Base-by-base conservation (phyloP, 2,888 invertebrate species). In the Drosophila nigritarsus region DNA sequence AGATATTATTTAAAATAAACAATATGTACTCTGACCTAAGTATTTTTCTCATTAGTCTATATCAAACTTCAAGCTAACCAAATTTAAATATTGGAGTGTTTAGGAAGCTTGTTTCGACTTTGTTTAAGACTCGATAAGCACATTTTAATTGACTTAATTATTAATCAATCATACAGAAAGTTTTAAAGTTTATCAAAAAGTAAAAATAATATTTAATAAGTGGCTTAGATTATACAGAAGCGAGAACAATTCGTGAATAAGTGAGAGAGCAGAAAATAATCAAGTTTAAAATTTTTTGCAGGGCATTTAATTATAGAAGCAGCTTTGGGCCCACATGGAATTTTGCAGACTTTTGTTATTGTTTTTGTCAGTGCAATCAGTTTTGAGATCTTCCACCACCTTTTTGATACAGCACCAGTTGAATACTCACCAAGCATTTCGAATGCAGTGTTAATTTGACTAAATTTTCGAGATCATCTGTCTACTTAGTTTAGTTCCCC, bases 391-490 rank as follows among this genome's bases (percentile, higher is more conserved):
- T 32, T n/a, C 32, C 34, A 30, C 1, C 18, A 27, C 0, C 2
- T n/a, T 34, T 38, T 27, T 15, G 15, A 45, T 34, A 30, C 18
- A 27, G 8, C 27, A 48, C 8, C 11, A 32, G n/a, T 9, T n/a
- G 1, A 15, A 2, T 18, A 15, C 9, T 32, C 50, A 4, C 7
- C 18, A 4, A 56, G 49, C 65, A 67, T 45, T 64, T 73, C 58
- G 40, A 69, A 87, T 74, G 63, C 76, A 45, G 82, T 77, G 91
- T 88, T 90, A 90, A 90, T 90, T 82, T 90, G 91, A 73, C 65
- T 65, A 77, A 62, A 90, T 90, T 90, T 73, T 77, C 74, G 32
- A 74, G 83, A 78, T 91, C 83, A 91, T 82, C 66, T 59, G 73
- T 75, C 72, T 61, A 71, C 65, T 64, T 67, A 70, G 38, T 63